Evolutionary conservation across 2,797 vertebrate genomes (phyloP), one percentile per base, ranked within the genome.

Genomic region (Pseudochirops cupreus): DNA sequence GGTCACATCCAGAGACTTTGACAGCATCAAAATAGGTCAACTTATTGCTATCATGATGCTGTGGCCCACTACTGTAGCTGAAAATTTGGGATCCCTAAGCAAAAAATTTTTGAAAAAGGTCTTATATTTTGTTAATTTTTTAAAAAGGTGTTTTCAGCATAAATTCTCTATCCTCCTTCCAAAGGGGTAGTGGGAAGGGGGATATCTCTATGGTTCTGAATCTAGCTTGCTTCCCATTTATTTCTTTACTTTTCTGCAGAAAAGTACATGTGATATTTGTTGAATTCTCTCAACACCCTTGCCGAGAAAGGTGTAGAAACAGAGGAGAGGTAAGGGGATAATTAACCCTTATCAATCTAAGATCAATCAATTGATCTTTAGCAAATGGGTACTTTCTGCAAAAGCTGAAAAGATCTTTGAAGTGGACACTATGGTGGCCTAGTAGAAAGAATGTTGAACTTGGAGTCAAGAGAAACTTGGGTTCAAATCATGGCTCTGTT

Each of bases 1-100:
- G 97, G 94, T 13, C 56, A 95, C 91, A 94, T 96, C 62, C 92
- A 92, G 94, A 91, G 95, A 97, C 96, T 97, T 92, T 9, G 33
- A 31, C 59, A 97, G 74, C 92, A 95, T 93, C 56, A 93, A 95
- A 74, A 52, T 93, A 91, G 56, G 28, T 91, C 93, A 94, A 67
- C 59, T n/a, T 67, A 31, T 18, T n/a, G 62, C 90, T 58, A 93
- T 59, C 91, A 91, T 94, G 97, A 91, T 56, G 26, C n/a, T 95
- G 6, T 82, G 93, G 50, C 95, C 74, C 46, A 91, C 13, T 56
- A 18, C 94, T 52, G 31, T 94, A 96, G 67, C 96, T 94, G 91
- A 56, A 96, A 92, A 95, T 93, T 56, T 97, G 94, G 54, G 31
- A 31, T 29, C 59, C 12, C 2, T 11, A 59, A 59, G 28, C 58